Evolutionary conservation across 2,113 vertebrate species (phyloP).

Genomic region (Cynopterus brachyotis): DNA sequence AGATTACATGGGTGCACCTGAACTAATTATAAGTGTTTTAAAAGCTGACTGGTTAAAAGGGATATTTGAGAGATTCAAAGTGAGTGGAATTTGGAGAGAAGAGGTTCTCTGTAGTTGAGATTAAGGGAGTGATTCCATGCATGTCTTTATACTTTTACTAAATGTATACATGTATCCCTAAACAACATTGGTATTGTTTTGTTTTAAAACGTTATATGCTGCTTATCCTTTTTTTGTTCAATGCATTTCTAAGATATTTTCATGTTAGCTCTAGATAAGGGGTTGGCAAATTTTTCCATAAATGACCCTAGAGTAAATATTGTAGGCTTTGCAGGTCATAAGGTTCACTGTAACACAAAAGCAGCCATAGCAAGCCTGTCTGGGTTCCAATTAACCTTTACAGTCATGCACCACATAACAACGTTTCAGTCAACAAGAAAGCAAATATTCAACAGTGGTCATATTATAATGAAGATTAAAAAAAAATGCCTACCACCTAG

Average conservation of each 20-base stretch:
- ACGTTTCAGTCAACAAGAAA: background rate
- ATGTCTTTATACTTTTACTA: background rate
- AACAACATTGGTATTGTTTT: background rate
- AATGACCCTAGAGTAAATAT: background rate
- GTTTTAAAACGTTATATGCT: background rate
- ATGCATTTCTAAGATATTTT: background rate
- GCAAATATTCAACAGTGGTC: background rate
- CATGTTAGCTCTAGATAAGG: background rate
- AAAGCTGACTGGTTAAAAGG: background rate
- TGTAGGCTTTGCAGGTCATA: background rate
- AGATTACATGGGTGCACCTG: background rate
- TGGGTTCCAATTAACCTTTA: background rate
- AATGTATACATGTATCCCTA: background rate
- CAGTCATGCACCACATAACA: background rate
- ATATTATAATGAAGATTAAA: background rate
- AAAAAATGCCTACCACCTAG: background rate
- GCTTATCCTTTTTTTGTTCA: background rate
- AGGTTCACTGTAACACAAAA: background rate
- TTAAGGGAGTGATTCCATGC: background rate
- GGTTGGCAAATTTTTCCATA: background rate
- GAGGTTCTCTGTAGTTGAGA: background rate
- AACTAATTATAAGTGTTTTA: background rate
- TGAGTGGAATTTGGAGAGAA: background rate
- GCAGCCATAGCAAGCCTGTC: background rate
- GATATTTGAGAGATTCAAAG: background rate